phyloP scores from a whole-genome alignment of 2,888 invertebrate genomes.

The Poecilobothrus nobilitatus region DNA sequence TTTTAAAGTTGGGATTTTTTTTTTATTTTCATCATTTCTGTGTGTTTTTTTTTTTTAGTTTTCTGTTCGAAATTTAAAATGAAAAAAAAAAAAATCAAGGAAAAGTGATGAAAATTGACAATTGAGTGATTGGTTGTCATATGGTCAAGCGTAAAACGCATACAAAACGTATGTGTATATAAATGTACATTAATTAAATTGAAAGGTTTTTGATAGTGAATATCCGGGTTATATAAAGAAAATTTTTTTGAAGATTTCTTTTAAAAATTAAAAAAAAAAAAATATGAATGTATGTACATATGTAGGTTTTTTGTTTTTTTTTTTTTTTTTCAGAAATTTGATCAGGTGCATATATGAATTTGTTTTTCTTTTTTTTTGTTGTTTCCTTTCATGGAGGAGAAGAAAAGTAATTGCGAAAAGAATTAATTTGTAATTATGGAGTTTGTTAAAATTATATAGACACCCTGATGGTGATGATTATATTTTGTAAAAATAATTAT shows the following conservation, averaged over 20 bases:
- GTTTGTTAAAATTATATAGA: neutral
- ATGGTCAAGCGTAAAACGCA: neutral
- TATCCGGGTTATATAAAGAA: neutral
- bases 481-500: neutral
- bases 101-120: conserved; percentile 6
- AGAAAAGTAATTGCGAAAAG: neutral
- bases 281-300: too few relatives aligned
- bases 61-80: too few relatives aligned
- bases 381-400: neutral
- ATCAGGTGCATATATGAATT: neutral
- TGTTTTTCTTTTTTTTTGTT: neutral
- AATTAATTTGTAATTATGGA: conserved; percentile 3
- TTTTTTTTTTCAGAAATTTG: neutral
- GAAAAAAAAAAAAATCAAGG: neutral
- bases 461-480: conserved; percentile 6
- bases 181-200: too few relatives aligned
- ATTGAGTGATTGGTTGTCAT: neutral
- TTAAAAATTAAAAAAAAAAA: too few relatives aligned
- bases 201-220: neutral
- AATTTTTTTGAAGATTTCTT: neutral
- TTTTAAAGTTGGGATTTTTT: too few relatives aligned
- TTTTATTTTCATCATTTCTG: too few relatives aligned
- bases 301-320: neutral
- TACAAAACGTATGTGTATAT: neutral
- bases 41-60: too few relatives aligned